Conservation (phyloP, 2,113 vertebrate genomes). For the Alaudala cheleensis region DNA sequence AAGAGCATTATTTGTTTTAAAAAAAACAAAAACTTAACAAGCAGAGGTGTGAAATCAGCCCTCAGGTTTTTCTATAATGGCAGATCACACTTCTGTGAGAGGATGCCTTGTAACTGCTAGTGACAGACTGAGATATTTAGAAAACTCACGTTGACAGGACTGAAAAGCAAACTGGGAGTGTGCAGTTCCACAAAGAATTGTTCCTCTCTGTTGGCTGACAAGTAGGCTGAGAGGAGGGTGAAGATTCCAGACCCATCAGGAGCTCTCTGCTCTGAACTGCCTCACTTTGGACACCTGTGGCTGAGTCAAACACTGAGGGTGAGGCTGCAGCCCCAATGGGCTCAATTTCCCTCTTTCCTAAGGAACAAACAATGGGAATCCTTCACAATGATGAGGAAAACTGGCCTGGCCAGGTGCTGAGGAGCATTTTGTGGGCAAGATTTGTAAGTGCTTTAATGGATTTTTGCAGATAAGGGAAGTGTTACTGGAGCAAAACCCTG, state of each 20-base stretch:
- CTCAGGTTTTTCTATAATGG: neutral
- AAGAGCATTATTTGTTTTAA: neutral
- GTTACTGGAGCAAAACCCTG: neutral
- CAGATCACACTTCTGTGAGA: neutral
- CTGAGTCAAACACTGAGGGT: too few relatives aligned
- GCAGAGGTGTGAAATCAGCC: conserved; percentile 19
- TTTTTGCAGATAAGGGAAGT: neutral
- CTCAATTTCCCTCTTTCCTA: neutral
- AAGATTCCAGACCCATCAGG: neutral
- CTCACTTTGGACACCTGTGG: fast-evolving
- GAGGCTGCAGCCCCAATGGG: neutral
- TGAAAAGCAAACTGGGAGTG: neutral
- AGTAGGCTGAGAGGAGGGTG: neutral
- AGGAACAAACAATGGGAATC: neutral
- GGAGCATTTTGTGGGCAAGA: neutral
- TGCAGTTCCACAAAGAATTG: neutral
- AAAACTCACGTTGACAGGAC: neutral
- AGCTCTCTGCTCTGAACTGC: neutral
- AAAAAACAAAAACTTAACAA: conserved; percentile 11
- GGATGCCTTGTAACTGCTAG: neutral
- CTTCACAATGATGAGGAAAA: neutral
- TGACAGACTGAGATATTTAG: neutral
- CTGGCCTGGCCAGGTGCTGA: neutral
- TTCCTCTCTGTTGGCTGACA: neutral
- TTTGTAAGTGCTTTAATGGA: neutral